phyloP scores from a whole-genome alignment of 2,797 vertebrate genomes.

The Amazonetta brasiliensis region DNA sequence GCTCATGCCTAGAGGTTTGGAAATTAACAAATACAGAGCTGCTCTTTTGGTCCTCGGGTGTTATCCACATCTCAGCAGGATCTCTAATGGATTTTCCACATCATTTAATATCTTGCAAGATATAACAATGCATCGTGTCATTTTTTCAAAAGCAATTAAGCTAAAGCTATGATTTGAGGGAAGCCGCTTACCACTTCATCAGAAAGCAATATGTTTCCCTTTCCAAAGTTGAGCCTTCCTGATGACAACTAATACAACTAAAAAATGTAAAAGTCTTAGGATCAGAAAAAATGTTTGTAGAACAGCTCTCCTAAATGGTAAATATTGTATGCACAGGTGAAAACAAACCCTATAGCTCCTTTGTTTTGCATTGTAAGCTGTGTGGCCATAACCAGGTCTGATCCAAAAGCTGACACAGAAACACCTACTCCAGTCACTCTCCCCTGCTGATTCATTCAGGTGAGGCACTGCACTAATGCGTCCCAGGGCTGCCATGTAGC shows the following conservation, averaged over 20 bases:
- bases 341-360: neutral
- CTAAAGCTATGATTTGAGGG: constrained; percentile 9
- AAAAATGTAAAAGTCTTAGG: neutral
- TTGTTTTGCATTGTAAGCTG: neutral
- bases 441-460: neutral
- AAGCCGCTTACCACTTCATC: neutral
- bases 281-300: neutral
- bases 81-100: constrained; percentile 67
- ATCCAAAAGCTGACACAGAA: neutral
- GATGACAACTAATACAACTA: neutral
- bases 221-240: neutral
- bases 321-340: neutral
- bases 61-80: constrained; percentile 53
- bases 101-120: constrained; percentile 30
- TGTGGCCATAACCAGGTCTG: neutral
- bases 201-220: neutral
- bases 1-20: neutral
- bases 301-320: neutral
- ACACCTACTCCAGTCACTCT: neutral
- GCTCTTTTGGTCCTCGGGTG: neutral
- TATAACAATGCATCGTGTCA: neutral
- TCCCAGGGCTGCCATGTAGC: neutral
- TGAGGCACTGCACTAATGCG: neutral
- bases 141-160: constrained; percentile 64
- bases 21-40: constrained; percentile 15